Evolutionary conservation across 2,888 invertebrate genomes (phyloP), one percentile per base, ranked within the genome.

Genomic region (Noctua janthe): DNA sequence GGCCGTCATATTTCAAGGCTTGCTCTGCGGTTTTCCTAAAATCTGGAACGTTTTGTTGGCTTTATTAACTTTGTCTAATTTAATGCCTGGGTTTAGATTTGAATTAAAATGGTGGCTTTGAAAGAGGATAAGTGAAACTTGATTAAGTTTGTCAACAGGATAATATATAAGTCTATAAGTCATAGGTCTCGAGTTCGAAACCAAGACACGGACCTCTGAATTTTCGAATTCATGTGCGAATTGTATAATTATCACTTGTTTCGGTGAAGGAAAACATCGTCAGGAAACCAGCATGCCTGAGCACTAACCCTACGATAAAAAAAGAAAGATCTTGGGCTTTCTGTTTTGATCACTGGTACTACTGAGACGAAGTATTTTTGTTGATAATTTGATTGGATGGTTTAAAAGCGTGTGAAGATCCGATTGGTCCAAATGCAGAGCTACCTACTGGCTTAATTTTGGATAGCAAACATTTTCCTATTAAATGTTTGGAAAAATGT

Each of bases 1-100:
- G 78, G 71, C 72, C 69, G 54, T 82, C 81, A 86, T 85, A 89
- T 87, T 74, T 78, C 89, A 90, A 88, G 84, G 87, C 80, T 81
- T 47, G 15, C 47, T 67, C 67, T 88, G 86, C 72, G 88, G 81
- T 88, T 88, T 83, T 82, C 78, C 81, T 82, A 82, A 82, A 87
- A 81, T 78, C 72, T 71, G 69, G 56, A 75, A 73, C 73, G 56
- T 74, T 81, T 71, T 10, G 75, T 71, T 71, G 62, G 59, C 35
- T 59, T 67, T 69, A 71, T 73, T 85, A 78, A 85, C 54, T 75
- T 82, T 54, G 47, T 74, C 64, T 76, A 51, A 80, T 76, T 74
- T 80, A 70, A 62, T 39, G n/a, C 29, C 15, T 35, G 39, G 29
- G 76, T 80, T 80, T 71, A 29, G 15, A 15, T 43, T 39, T 43